Base-by-base conservation (phyloP, 1,140 invertebrate species). In the Scaptomyza montana region DNA sequence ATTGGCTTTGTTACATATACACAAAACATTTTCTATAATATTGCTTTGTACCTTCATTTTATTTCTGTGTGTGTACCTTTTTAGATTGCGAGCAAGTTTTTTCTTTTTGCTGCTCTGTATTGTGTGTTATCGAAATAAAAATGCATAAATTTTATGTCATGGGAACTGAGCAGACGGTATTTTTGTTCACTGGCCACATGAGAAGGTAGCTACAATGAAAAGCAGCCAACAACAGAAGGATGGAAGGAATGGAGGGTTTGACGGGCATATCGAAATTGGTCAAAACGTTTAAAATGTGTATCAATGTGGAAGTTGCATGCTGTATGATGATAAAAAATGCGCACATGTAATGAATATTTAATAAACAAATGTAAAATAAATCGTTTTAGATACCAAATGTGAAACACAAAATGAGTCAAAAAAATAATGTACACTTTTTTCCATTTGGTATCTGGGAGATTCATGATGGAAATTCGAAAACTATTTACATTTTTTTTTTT, bases 71-170 rank as follows among this genome's bases (percentile, higher is more conserved):
- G 30, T 56, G 65, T 64, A 59, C 53, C 66, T 64, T 64, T 70
- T 73, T 43, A 53, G 45, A 33, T 54, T 50, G 16, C 16, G 16
- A 16, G 16, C 16, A 16, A 16, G 16, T 45, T 47, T 49, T 13
- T 13, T 16, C 50, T 16, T 21, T 47, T 41, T 4, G 16, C 33
- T 49, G 39, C 10, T 12, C 39, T 41, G 39, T 12, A 41, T 12
- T 43, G 39, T 43, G 51, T 62, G 54, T 57, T 70, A 64, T 67
- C 50, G 66, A 77, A 77, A 76, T 69, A 82, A 82, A 82, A 82
- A 78, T 82, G 75, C 75, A 82, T 82, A 82, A 78, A 82, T 78
- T 80, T 77, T 65, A 49, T 77, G 63, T 82, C 80, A 78, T 82
- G 80, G 80, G 80, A 82, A 82, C 65, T 76, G 79, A 82, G 68